Evolutionary conservation across 2,797 vertebrate genomes (phyloP).

Genomic region (Micromesistius poutassou): DNA sequence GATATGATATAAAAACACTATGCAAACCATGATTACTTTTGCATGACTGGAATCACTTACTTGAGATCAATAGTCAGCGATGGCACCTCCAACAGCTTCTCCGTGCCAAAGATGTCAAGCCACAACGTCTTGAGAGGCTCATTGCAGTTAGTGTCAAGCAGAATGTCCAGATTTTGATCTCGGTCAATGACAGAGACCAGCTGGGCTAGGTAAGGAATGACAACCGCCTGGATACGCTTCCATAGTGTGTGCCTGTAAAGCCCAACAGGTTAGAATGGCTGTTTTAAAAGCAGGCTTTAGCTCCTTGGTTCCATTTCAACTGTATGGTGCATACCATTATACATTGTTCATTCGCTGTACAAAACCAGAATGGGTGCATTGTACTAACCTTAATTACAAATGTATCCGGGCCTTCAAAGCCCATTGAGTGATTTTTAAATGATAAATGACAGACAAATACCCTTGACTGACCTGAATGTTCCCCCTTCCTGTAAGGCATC

Average conservation of each 20-base stretch:
- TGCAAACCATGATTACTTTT: neutral
- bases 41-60: conserved; percentile 60
- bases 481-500: conserved; percentile 91
- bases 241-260: conserved; percentile 84
- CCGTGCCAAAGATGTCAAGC: conserved; percentile 85
- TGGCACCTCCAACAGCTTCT: conserved; percentile 80
- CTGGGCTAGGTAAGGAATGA: conserved; percentile 86
- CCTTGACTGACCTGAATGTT: conserved; percentile 84
- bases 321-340: neutral
- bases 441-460: neutral
- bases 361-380: neutral
- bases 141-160: conserved; percentile 62
- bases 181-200: conserved; percentile 84
- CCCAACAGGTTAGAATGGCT: conserved; percentile 9
- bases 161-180: conserved; percentile 86
- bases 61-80: conserved; percentile 50
- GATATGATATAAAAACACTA: neutral
- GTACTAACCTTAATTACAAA: neutral
- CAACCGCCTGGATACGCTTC: conserved; percentile 84
- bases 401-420: neutral
- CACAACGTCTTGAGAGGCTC: conserved; percentile 80
- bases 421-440: neutral
- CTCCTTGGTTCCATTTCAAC: neutral
- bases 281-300: neutral
- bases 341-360: neutral